Evolutionary conservation across 2,888 invertebrate species (phyloP).

Genomic region (Nemapogon koenigi): DNA sequence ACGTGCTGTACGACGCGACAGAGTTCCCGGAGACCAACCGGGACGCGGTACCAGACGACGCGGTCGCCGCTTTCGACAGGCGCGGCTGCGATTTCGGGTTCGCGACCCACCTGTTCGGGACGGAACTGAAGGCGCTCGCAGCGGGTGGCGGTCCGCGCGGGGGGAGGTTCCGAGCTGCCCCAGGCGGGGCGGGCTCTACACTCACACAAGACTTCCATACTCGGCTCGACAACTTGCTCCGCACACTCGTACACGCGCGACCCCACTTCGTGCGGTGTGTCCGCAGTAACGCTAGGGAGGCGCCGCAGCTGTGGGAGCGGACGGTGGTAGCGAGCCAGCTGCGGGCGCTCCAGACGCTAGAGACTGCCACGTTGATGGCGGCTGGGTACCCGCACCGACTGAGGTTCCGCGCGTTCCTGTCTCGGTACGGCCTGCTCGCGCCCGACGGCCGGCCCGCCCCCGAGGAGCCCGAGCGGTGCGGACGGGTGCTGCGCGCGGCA

Average conservation of each 20-base stretch:
- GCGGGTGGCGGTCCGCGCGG: slow-evolving; percentile 76
- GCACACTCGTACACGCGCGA: slow-evolving; percentile 90
- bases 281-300: slow-evolving; percentile 84
- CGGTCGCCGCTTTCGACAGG: slow-evolving; percentile 91
- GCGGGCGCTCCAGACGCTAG: slow-evolving; percentile 87
- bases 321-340: slow-evolving; percentile 86
- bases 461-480: slow-evolving; percentile 70
- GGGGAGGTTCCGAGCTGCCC: slow-evolving; percentile 82
- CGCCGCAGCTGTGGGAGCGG: slow-evolving; percentile 84
- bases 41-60: slow-evolving; percentile 90
- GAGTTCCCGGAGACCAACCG: slow-evolving; percentile 92
- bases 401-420: slow-evolving; percentile 92
- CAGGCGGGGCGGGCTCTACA: slow-evolving; percentile 87
- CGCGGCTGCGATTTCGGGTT: slow-evolving; percentile 96
- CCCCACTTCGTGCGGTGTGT: slow-evolving; percentile 95
- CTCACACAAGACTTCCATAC: slow-evolving; percentile 96
- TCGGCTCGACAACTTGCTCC: slow-evolving; percentile 87
- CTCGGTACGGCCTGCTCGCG: slow-evolving; percentile 83
- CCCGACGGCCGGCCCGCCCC: slow-evolving; percentile 83
- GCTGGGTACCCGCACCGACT: slow-evolving; percentile 94
- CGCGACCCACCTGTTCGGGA: slow-evolving; percentile 93
- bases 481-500: slow-evolving; percentile 66
- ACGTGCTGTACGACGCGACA: slow-evolving; percentile 87
- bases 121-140: slow-evolving; percentile 83
- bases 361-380: slow-evolving; percentile 95